Conservation (phyloP, 2,113 vertebrate genomes). For the Cavia aperea region DNA sequence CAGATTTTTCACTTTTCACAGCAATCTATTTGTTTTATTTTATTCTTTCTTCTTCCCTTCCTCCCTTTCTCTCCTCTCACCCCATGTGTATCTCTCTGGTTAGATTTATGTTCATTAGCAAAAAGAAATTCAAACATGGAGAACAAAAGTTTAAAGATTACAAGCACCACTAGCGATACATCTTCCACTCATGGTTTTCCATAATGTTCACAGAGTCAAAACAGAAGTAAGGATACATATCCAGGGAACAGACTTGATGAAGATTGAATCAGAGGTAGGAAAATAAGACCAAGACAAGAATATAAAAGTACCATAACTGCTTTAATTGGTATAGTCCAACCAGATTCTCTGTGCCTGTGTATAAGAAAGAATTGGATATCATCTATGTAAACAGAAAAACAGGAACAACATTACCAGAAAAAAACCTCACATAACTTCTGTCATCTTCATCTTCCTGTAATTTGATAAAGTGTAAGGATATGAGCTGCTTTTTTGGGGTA, state of each 20-base stretch:
- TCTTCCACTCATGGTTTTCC: not conserved
- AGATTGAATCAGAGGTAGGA: not conserved
- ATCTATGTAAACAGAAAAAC: not conserved
- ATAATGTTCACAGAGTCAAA: not conserved
- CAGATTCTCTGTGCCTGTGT: not conserved
- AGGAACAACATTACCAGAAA: not conserved
- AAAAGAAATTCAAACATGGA: not conserved
- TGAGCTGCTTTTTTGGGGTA: not conserved
- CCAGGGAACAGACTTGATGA: not conserved
- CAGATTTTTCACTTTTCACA: not conserved
- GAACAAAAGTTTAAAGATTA: not conserved
- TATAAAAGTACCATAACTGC: not conserved
- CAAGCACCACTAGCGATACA: not conserved
- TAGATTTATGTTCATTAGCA: not conserved
- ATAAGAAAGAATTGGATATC: not conserved
- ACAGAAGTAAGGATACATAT: not conserved
- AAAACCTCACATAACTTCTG: not conserved
- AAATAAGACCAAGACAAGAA: conserved; percentile 9
- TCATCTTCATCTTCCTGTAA: not conserved
- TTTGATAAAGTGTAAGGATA: conserved; percentile 16
- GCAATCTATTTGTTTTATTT: not conserved
- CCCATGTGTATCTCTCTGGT: not conserved
- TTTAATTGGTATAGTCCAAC: not conserved
- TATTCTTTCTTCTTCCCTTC: not conserved
- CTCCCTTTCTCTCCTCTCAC: not conserved